Percentiles rank a stretch among this genome's conserved stretches.
Evolutionary conservation across 2,888 invertebrate species (phyloP).

Genomic region (Sesamia inferens): DNA sequence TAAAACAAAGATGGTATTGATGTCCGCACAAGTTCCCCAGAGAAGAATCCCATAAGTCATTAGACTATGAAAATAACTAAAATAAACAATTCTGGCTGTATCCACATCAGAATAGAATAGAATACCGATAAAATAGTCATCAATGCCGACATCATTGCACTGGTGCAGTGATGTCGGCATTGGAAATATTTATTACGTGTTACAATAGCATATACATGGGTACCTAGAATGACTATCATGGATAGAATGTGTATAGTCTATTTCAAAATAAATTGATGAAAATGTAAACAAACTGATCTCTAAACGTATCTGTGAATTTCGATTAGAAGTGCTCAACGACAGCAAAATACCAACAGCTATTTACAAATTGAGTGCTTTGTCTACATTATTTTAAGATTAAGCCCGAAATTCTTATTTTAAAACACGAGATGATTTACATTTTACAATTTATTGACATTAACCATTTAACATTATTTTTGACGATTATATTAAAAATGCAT

Average conservation of each 20-base stretch:
- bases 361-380: neutral
- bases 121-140: too few species aligned
- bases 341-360: too few species aligned
- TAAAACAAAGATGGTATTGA: too few species aligned
- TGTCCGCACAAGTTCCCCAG: too few species aligned
- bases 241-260: slow-evolving; percentile 10
- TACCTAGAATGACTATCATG: slow-evolving; percentile 21
- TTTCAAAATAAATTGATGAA: neutral
- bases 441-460: neutral
- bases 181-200: slow-evolving; percentile 53
- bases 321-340: neutral
- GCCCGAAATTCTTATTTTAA: neutral
- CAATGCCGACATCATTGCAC: too few species aligned
- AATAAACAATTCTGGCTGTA: too few species aligned
- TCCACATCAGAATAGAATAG: too few species aligned
- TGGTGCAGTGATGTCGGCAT: slow-evolving; percentile 15
- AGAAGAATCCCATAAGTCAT: too few species aligned
- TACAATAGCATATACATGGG: slow-evolving; percentile 28
- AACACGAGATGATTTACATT: neutral
- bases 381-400: neutral
- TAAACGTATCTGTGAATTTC: neutral
- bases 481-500: neutral
- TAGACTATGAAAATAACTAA: too few species aligned
- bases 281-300: neutral
- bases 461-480: neutral